These are phyloP conservation scores for Sebastes alutus DNA, from an alignment of 2,797 vertebrate species.

Conservation along the genomic window DNA sequence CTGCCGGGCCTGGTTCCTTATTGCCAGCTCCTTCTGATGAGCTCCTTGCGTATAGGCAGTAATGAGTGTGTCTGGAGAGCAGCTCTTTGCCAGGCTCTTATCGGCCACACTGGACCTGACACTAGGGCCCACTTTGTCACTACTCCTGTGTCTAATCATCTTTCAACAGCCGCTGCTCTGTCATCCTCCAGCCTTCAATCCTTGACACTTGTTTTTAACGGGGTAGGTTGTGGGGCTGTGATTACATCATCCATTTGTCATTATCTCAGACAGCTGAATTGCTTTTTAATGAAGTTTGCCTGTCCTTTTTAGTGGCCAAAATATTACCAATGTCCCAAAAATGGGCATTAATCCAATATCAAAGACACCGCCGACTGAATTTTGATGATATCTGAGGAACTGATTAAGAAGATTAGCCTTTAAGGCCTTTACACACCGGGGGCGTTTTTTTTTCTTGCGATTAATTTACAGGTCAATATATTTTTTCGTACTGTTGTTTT, in stretches of 20 bases:
- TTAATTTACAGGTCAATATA: not conserved
- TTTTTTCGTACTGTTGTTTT: no score
- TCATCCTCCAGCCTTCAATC: not conserved
- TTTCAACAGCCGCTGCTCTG: not conserved
- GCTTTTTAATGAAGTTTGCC: not conserved
- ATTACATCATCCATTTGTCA: not conserved
- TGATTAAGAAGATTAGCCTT: not conserved
- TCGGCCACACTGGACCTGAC: constrained; percentile 26
- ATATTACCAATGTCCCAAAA: not conserved
- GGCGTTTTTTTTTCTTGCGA: not conserved
- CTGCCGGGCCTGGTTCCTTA: not conserved
- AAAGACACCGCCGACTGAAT: not conserved
- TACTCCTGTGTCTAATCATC: not conserved
- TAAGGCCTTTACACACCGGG: not conserved
- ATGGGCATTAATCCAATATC: not conserved
- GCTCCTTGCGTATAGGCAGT: not conserved
- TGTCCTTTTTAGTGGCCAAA: not conserved
- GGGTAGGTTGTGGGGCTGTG: not conserved
- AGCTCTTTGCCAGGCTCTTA: constrained; percentile 12
- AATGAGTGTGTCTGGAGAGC: constrained; percentile 16
- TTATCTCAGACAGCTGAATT: not conserved
- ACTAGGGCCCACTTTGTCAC: constrained; percentile 29
- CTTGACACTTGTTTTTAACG: not conserved
- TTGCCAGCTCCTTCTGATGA: constrained; percentile 23
- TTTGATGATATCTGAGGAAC: not conserved